Evolutionary conservation across 2,888 invertebrate genomes (phyloP), one percentile per base, ranked within the genome.

Genomic region (Rhingia rostrata): DNA sequence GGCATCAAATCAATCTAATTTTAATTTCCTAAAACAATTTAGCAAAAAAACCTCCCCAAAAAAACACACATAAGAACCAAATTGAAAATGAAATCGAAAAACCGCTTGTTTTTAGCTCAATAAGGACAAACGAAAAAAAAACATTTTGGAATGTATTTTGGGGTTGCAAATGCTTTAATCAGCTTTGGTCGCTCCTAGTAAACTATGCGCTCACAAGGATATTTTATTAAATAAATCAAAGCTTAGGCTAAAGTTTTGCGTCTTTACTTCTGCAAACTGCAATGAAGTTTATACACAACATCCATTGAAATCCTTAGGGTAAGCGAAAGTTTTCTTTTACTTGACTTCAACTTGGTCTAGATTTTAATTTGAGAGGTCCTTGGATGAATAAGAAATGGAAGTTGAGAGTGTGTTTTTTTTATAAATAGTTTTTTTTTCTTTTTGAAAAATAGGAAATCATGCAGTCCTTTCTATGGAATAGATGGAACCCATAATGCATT

Each of bases 1-100:
- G 12, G 5, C 51, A 10, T 10, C 33, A 47, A 47, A 58, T 66
- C 49, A 58, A 58, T 67, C 56, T 58, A 60, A 60, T 66, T 75
- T 67, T 67, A 75, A 75, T 75, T 75, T 75, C 51, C 75, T 67
- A 67, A 60, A 66, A 66, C 66, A 75, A 67, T 75, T 75, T 66
- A 49, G 35, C 47, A 7, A 56, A 56, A 73, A 64, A 39, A 61
- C 12, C 41, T 9, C 60, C 35, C 54, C 22, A 47, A 45, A 39
- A 37, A 30, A 41, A 49, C 9, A 37, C 49, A 56, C 56, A 47
- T 22, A 37, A 54, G n/a, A 56, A 54, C 47, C 7, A 37, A 41
- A 4, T n/a, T 4, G n/a, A 35, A 32, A 37, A 14, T 6, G 7
- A 9, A 53, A 33, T 12, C 22, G 22, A 53, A 43, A 9, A 6